phyloP scores from a whole-genome alignment of 2,113 vertebrate species.

The Pterocles gutturalis region DNA sequence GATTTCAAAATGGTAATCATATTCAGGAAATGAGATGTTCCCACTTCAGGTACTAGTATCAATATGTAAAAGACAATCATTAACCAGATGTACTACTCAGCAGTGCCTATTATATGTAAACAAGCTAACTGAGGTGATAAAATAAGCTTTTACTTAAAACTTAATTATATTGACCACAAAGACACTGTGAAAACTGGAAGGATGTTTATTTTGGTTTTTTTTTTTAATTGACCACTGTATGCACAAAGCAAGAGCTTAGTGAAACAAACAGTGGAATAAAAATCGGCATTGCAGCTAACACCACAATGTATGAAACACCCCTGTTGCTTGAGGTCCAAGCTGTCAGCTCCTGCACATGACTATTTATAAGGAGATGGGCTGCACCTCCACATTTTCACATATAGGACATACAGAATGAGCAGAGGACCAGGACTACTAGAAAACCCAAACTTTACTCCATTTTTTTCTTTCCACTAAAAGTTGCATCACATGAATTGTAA shows the following conservation, averaged over 20 bases:
- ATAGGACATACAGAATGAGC: not conserved
- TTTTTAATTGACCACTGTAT: not conserved
- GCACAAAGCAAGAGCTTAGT: not conserved
- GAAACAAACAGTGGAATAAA: constrained; percentile 2
- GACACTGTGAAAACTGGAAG: not conserved
- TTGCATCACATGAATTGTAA: not conserved
- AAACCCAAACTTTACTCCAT: not conserved
- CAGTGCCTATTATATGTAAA: constrained; percentile 72
- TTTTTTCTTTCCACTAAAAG: not conserved
- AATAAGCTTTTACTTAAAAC: constrained; percentile 61
- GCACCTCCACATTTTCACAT: not conserved
- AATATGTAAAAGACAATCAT: constrained; percentile 82
- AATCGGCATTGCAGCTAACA: constrained; percentile 2
- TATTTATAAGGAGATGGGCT: not conserved
- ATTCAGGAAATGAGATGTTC: constrained; percentile 77
- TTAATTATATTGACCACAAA: constrained; percentile 22
- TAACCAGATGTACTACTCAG: constrained; percentile 74
- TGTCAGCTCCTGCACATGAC: not conserved
- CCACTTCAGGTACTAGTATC: constrained; percentile 81
- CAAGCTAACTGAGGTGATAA: constrained; percentile 72
- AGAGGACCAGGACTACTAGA: not conserved
- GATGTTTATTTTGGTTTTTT: not conserved
- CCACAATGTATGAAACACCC: not conserved
- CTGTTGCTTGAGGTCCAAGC: not conserved
- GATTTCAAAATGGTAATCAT: constrained; percentile 82